phyloP scores from a whole-genome alignment of 1,140 invertebrate genomes.

The Drosophila quadrilineata region DNA sequence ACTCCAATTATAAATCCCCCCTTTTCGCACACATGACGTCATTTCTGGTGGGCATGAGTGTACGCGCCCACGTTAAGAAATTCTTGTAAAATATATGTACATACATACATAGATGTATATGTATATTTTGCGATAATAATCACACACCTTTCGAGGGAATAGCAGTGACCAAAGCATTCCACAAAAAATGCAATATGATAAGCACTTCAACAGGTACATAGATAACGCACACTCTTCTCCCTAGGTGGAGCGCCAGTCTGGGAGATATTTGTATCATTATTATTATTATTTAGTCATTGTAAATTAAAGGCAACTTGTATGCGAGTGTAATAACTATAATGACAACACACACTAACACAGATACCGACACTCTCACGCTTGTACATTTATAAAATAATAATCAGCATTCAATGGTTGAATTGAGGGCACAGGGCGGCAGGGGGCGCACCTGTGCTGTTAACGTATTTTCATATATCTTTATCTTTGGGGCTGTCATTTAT shows the following conservation, averaged over 20 bases:
- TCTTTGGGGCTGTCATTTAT: slow-evolving; percentile 13
- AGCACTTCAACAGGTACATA: too few species aligned
- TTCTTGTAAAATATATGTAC: slow-evolving; percentile 5
- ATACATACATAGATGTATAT: not conserved
- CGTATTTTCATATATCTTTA: slow-evolving; percentile 12
- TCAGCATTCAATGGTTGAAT: not conserved
- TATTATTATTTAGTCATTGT: slow-evolving; percentile 15
- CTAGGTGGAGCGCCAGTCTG: too few species aligned
- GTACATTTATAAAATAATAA: slow-evolving; percentile 1
- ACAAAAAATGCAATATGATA: slow-evolving; percentile 34
- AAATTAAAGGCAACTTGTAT: slow-evolving; percentile 6
- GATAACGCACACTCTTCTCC: too few species aligned
- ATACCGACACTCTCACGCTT: too few species aligned
- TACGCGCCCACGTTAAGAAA: slow-evolving; percentile 5
- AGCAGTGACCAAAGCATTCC: slow-evolving; percentile 20
- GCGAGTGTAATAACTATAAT: slow-evolving; percentile 19
- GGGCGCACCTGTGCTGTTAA: slow-evolving; percentile 16
- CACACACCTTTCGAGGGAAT: too few species aligned
- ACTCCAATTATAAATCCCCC: slow-evolving; percentile 14
- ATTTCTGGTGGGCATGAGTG: slow-evolving; percentile 29
- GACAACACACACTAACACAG: slow-evolving; percentile 9
- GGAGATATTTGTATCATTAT: too few species aligned
- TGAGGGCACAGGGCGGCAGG: not conserved
- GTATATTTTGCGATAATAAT: slow-evolving; percentile 6
- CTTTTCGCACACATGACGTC: slow-evolving; percentile 28